phyloP scores from a whole-genome alignment of 1,140 invertebrate genomes.

The Lamellibrachia luymesi region DNA sequence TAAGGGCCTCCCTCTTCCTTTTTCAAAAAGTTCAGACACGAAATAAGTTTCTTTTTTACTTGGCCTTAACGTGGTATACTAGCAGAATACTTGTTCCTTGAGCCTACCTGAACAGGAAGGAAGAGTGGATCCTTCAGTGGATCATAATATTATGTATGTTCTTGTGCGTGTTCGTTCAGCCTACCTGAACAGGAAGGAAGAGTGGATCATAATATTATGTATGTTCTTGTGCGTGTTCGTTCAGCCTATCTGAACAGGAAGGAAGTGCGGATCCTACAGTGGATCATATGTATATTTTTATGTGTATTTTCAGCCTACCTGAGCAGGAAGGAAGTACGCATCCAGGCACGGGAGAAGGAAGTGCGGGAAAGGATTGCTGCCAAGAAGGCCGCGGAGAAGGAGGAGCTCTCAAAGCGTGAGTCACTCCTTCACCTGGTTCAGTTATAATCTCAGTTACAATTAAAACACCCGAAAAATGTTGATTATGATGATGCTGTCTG shows the following conservation, averaged over 20 bases:
- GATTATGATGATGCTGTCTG: too few relatives aligned
- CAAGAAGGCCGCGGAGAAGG: slow-evolving; percentile 8
- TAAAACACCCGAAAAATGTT: too few relatives aligned
- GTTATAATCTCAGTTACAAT: too few relatives aligned
- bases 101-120: too few relatives aligned
- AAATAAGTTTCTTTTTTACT: too few relatives aligned
- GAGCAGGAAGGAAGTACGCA: background rate
- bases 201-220: background rate
- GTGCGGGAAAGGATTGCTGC: slow-evolving; percentile 4
- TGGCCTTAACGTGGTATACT: too few relatives aligned
- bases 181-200: background rate
- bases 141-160: too few relatives aligned
- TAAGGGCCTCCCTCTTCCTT: too few relatives aligned
- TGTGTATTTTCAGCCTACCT: background rate
- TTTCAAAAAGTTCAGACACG: too few relatives aligned
- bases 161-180: background rate
- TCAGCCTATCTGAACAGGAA: background rate
- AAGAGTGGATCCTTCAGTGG: too few relatives aligned
- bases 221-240: background rate
- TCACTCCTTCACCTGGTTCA: background rate
- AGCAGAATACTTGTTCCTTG: too few relatives aligned
- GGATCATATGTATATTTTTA: background rate
- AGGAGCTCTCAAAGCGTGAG: background rate
- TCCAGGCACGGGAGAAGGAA: slow-evolving; percentile 19
- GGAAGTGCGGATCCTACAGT: too few relatives aligned